Evolutionary conservation across 2,113 vertebrate genomes (phyloP).

Genomic region (Upupa epops): DNA sequence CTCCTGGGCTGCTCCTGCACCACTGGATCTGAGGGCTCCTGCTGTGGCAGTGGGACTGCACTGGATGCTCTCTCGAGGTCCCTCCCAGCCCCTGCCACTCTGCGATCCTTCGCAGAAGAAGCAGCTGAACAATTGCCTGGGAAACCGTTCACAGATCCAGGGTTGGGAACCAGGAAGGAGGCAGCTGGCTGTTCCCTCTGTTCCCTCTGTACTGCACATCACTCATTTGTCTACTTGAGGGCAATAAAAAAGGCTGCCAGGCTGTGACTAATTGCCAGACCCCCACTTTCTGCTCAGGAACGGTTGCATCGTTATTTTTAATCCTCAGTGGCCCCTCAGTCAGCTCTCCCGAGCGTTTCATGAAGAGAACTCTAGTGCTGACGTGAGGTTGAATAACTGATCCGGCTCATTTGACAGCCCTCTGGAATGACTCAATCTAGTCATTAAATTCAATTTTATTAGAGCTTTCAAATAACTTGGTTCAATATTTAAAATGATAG

Average conservation of each 20-base stretch:
- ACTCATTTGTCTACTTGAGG: neutral
- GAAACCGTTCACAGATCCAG: neutral
- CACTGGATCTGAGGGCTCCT: too few species aligned
- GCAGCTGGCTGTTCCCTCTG: neutral
- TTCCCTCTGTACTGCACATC: neutral
- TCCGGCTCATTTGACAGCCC: conserved; percentile 6
- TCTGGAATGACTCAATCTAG: conserved; percentile 37
- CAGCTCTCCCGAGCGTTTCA: neutral
- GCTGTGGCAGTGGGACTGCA: too few species aligned
- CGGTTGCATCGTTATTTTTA: neutral
- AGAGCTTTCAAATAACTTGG: conserved; percentile 32
- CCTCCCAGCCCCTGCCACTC: neutral
- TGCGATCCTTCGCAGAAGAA: neutral
- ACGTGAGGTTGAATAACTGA: conserved; percentile 7
- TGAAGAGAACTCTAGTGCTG: neutral
- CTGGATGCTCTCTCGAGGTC: too few species aligned
- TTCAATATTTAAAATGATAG: conserved; percentile 46
- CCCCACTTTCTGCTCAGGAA: neutral
- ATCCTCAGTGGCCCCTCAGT: neutral
- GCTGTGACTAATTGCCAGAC: neutral
- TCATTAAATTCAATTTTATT: conserved; percentile 39
- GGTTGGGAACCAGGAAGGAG: neutral
- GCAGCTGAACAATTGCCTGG: neutral
- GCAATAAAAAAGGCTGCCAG: neutral
- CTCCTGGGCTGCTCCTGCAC: too few species aligned